Evolutionary conservation across 30 jellyfish, hydroid and myxozoan species (phyloP), one percentile per base, ranked within the genome.

Genomic region (Hydra vulgaris): DNA sequence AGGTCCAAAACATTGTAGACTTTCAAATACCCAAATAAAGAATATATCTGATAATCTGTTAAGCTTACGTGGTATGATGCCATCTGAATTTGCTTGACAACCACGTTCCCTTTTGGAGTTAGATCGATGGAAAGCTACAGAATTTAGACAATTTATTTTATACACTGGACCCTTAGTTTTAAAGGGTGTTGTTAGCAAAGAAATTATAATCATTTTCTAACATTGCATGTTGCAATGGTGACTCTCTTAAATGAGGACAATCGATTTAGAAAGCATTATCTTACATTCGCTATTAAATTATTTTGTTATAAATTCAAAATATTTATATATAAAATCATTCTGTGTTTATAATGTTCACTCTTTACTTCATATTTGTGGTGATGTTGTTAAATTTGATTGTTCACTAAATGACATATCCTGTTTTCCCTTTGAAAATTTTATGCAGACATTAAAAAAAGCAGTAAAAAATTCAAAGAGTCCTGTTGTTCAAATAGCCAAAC

Each of bases 41-140:
- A 54, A 76, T 53, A 84, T 84, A 25, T 84, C 94, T 0, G 78
- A 71, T 40, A 27, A 53, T 17, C 79, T 84, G 61, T 22, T 21
- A 17, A 18, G 27, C 20, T 53, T 67, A 17, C 22, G 74, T 17
- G 84, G 84, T 20, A 77, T 23, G 21, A 25, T 84, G 71, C 94
- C 94, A 24, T 16, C 66, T 54, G 94, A 77, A 55, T 69, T 85
- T 20, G 88, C 79, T 26, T 25, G 89, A 72, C 94, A 85, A 61
- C 94, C 94, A 78, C 55, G 89, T 27, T 55, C 85, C 15, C 54
- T 78, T 25, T 20, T n/a, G n/a, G 94, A 77, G 61, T 52, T 74
- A 0, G 80, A 79, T 21, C 77, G 84, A 23, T 85, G 92, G 92
- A 83, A 83, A 77, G 86, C 92, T 26, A 83, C 92, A 18, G 92